phyloP scores from a whole-genome alignment of 2,888 invertebrate species.

The Timandra comae region DNA sequence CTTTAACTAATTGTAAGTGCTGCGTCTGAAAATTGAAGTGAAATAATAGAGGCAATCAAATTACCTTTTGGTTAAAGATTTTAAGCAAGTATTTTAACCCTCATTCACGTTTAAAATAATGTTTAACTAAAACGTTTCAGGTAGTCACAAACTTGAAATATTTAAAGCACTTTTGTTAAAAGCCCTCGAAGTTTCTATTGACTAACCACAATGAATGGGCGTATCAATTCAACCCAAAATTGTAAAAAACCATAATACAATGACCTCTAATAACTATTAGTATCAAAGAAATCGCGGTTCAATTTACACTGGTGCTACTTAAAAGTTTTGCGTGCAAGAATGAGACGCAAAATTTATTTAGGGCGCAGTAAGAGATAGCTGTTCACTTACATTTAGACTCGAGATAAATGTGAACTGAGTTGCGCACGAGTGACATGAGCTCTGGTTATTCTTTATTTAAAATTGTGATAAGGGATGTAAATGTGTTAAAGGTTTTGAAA shows the following conservation, averaged over 20 bases:
- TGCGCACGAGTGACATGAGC: background rate
- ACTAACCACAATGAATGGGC: too few species aligned
- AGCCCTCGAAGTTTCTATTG: background rate
- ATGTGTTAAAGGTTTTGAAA: background rate
- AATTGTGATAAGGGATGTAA: background rate
- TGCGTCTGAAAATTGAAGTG: too few species aligned
- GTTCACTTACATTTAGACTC: constrained; percentile 3
- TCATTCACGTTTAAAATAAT: too few species aligned
- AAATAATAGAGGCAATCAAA: too few species aligned
- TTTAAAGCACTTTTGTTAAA: too few species aligned
- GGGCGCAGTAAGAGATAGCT: constrained; percentile 5
- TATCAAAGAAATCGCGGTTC: constrained; percentile 7
- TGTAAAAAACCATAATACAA: too few species aligned
- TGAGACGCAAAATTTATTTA: constrained; percentile 9
- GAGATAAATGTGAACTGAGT: constrained; percentile 5
- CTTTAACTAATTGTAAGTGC: too few species aligned
- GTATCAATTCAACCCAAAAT: too few species aligned
- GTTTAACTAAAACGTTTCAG: too few species aligned
- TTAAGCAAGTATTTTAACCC: too few species aligned
- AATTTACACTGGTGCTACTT: constrained; percentile 13
- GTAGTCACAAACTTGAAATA: too few species aligned
- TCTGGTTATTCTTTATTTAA: background rate
- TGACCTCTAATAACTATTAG: constrained; percentile 1
- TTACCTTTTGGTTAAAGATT: too few species aligned
- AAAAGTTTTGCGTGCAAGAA: constrained; percentile 9